Evolutionary conservation across 2,888 invertebrate genomes (phyloP).

Genomic region (Watsonalla cultraria): DNA sequence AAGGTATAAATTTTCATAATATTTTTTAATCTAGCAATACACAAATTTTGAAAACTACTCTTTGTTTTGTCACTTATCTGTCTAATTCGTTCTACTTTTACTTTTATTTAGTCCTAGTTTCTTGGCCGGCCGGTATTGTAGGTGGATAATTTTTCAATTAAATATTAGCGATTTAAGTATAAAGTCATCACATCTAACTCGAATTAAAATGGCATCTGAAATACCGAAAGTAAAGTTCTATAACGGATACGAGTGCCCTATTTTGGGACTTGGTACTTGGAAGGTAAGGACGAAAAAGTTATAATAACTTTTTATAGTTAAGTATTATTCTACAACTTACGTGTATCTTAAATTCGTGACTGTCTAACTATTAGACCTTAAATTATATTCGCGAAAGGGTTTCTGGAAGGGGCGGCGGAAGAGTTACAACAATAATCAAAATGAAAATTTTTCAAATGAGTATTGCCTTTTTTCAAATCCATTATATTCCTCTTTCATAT

Average conservation of each 20-base stretch:
- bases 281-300: conserved; percentile 68
- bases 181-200: neutral
- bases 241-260: conserved; percentile 81
- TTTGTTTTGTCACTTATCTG: too few species aligned
- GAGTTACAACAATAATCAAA: neutral
- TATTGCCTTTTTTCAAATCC: neutral
- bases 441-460: neutral
- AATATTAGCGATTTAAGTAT: too few species aligned
- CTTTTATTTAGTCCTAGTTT: too few species aligned
- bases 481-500: neutral
- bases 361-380: too few species aligned
- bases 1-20: too few species aligned
- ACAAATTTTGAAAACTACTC: too few species aligned
- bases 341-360: too few species aligned
- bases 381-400: too few species aligned
- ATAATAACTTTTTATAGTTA: neutral
- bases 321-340: too few species aligned
- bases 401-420: too few species aligned
- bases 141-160: too few species aligned
- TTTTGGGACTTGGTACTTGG: conserved; percentile 89
- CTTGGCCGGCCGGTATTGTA: neutral
- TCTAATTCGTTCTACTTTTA: too few species aligned
- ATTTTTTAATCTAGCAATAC: neutral
- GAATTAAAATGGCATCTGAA: conserved; percentile 44
- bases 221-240: conserved; percentile 79